Evolutionary conservation across 2,113 vertebrate species (phyloP).

Genomic region (Gymnocephalus cernua): DNA sequence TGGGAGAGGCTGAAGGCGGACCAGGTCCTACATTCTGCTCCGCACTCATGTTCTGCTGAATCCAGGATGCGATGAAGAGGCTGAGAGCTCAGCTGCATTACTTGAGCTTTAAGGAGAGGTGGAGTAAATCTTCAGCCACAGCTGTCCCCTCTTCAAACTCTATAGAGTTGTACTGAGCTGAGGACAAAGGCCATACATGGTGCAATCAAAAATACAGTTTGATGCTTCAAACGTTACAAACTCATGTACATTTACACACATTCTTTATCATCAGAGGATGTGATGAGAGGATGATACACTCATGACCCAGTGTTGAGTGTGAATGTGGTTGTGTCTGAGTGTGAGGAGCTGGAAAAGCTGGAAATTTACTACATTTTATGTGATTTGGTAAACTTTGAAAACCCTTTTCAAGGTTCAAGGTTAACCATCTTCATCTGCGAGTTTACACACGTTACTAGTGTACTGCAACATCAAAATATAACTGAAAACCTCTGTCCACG

Average conservation of each 20-base stretch:
- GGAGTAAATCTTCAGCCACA: slow-evolving; percentile 64
- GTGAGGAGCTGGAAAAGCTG: background rate
- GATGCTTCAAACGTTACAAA: background rate
- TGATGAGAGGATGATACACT: slow-evolving; percentile 41
- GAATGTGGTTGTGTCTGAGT: slow-evolving; percentile 3
- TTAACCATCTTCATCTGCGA: slow-evolving; percentile 1
- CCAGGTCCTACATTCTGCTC: slow-evolving; percentile 41
- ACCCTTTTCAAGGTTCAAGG: slow-evolving; percentile 1
- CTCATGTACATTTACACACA: slow-evolving; percentile 11
- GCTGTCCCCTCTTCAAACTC: slow-evolving; percentile 57
- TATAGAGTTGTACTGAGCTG: background rate
- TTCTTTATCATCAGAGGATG: slow-evolving; percentile 45
- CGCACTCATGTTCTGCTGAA: slow-evolving; percentile 60
- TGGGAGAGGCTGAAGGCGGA: slow-evolving; percentile 55
- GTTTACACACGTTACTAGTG: background rate
- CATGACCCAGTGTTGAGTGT: slow-evolving; percentile 6
- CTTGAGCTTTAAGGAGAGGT: slow-evolving; percentile 42
- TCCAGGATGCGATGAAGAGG: slow-evolving; percentile 77
- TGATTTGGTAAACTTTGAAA: background rate
- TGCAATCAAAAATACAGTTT: slow-evolving; percentile 37
- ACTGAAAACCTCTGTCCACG: slow-evolving; percentile 37
- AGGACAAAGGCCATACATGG: slow-evolving; percentile 49
- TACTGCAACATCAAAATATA: slow-evolving; percentile 50
- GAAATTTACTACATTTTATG: slow-evolving; percentile 1
- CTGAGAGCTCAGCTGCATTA: slow-evolving; percentile 62